These are phyloP conservation scores for Micronycteris hirsuta DNA, from an alignment of 2,113 vertebrate genomes.

Conservation along the genomic window DNA sequence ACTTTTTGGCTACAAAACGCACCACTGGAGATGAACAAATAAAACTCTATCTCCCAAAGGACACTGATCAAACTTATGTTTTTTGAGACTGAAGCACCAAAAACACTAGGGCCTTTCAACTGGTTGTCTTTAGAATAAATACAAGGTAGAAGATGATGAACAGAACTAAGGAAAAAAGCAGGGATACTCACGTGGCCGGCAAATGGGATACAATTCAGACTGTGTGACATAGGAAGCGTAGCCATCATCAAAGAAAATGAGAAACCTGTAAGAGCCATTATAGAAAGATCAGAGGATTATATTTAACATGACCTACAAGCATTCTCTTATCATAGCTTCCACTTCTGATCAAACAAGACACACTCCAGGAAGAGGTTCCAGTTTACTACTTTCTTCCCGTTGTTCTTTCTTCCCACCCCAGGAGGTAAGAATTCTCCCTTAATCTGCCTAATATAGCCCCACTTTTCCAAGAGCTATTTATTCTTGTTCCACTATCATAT, in stretches of 20 bases:
- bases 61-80: neutral
- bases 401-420: neutral
- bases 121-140: neutral
- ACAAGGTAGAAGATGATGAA: neutral
- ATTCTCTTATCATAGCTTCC: neutral
- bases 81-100: neutral
- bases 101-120: neutral
- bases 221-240: constrained; percentile 96
- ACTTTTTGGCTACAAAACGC: neutral
- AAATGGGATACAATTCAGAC: constrained; percentile 93
- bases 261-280: constrained; percentile 83
- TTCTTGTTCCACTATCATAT: neutral
- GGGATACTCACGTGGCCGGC: constrained; percentile 90
- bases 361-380: neutral
- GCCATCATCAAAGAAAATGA: constrained; percentile 98
- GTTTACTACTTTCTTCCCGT: neutral
- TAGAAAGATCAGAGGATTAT: neutral
- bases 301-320: neutral
- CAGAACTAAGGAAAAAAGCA: neutral
- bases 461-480: neutral
- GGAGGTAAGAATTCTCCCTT: neutral
- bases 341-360: neutral
- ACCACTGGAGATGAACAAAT: neutral
- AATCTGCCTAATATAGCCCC: neutral
- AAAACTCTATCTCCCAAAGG: neutral